phyloP scores from a whole-genome alignment of 2,888 invertebrate species.

The Ernsta delagoae region DNA sequence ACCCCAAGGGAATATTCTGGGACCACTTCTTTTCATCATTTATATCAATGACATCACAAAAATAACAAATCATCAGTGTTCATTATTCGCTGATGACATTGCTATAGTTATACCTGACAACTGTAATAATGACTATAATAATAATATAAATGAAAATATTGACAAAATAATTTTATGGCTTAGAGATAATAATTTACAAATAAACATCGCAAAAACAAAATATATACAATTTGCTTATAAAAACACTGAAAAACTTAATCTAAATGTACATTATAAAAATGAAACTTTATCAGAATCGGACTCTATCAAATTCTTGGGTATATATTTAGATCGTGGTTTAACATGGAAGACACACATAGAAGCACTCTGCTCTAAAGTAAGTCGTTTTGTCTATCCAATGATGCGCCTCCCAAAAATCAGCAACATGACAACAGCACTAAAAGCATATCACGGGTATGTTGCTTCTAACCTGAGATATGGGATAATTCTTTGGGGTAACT shows the following conservation, averaged over 20 bases:
- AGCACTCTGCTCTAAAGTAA: conserved; percentile 2
- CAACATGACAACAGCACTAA: neutral
- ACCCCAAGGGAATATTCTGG: conserved; percentile 13
- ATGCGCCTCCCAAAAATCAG: conserved; percentile 5
- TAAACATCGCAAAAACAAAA: neutral
- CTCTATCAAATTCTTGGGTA: conserved; percentile 3
- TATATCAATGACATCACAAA: conserved; percentile 8
- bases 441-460: conserved; percentile 15
- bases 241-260: neutral
- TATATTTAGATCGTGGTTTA: neutral
- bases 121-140: neutral
- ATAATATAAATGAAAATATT: neutral
- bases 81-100: conserved; percentile 3
- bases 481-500: conserved; percentile 4
- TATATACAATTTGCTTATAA: neutral
- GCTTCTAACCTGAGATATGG: conserved; percentile 12
- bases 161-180: neutral
- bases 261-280: neutral
- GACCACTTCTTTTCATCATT: conserved; percentile 15
- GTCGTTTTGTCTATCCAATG: neutral
- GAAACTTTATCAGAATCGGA: neutral
- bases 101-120: neutral
- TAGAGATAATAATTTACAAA: neutral
- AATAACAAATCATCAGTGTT: neutral
- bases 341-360: conserved; percentile 15